Conservation (phyloP, 2,113 vertebrate species). For the Lethenteron reissneri region DNA sequence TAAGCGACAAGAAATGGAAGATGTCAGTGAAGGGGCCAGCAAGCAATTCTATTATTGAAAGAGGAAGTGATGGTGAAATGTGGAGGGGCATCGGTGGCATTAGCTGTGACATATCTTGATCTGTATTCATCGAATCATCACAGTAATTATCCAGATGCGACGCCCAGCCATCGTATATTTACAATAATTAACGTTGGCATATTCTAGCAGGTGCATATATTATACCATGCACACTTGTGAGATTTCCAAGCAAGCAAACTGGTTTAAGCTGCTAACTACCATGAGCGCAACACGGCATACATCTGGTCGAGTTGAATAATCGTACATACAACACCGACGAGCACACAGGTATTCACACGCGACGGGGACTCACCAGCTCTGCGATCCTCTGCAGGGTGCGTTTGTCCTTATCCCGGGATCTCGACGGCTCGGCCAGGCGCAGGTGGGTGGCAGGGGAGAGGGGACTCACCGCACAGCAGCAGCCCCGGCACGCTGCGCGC, state of each 20-base stretch:
- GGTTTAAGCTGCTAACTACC: not conserved
- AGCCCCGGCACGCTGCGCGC: conserved; percentile 42
- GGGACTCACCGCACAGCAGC: conserved; percentile 40
- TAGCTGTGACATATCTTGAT: too few species aligned
- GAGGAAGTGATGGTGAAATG: too few species aligned
- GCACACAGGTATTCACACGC: not conserved
- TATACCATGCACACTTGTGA: not conserved
- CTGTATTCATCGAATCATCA: too few species aligned
- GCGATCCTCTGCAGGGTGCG: conserved; percentile 43
- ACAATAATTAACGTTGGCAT: too few species aligned
- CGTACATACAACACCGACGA: not conserved
- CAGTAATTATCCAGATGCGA: too few species aligned
- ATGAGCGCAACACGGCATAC: not conserved
- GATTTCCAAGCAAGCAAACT: not conserved
- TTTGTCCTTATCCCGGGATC: conserved; percentile 47
- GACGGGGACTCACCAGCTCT: conserved; percentile 37
- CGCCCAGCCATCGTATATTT: too few species aligned
- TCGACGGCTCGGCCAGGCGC: conserved; percentile 41
- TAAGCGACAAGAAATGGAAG: too few species aligned
- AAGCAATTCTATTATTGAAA: too few species aligned
- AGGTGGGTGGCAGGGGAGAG: conserved; percentile 65
- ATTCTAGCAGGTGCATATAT: not conserved
- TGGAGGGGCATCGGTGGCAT: too few species aligned
- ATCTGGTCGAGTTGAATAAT: not conserved
- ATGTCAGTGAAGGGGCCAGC: too few species aligned